Base-by-base conservation (phyloP, 2,113 vertebrate species). In the Neopipo cinnamomea region DNA sequence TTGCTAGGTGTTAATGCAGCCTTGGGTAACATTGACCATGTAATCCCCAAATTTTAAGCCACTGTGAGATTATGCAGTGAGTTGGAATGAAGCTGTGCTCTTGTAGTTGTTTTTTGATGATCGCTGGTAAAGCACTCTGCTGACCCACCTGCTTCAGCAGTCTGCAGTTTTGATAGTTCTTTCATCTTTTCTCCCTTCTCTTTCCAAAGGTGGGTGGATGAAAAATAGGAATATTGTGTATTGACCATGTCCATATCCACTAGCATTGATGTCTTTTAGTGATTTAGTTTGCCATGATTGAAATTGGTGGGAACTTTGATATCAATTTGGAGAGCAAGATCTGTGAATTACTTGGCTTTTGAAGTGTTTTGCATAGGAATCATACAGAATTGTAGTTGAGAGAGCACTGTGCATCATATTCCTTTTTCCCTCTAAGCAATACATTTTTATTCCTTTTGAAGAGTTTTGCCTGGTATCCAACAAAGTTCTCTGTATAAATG, bases 321-420 rank as follows among this genome's bases (percentile, higher is more conserved):
- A 92, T 12, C 58, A 65, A 76, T 81, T 89, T 83, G 71, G 74
- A 79, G 74, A 89, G 58, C 74, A 68, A 88, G 49, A 79, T 88
- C 81, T 82, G 77, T 79, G 86, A 85, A 94, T 92, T 87, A 65
- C 52, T 89, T 63, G 82, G 81, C 83, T 95, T 96, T 94, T 93
- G 76, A 95, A 91, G 88, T 93, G 67, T 91, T 94, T 89, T 87
- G 89, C 93, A 78, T 94, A 88, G 73, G 86, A 89, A 46, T 91
- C 52, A 27, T 44, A 46, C 49, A 42, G 46, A 65, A 74, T 47
- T 71, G 65, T 71, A 72, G 66, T 33, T 84, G 76, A 92, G 88
- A 76, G 71, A 14, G 24, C 1, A 1, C 72, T 74, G 31, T 52
- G 55, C 63, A 42, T 75, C 73, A 17, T 62, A 62, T 46, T 82